Evolutionary conservation across 2,113 vertebrate species (phyloP).

Genomic region (Indicator indicator): DNA sequence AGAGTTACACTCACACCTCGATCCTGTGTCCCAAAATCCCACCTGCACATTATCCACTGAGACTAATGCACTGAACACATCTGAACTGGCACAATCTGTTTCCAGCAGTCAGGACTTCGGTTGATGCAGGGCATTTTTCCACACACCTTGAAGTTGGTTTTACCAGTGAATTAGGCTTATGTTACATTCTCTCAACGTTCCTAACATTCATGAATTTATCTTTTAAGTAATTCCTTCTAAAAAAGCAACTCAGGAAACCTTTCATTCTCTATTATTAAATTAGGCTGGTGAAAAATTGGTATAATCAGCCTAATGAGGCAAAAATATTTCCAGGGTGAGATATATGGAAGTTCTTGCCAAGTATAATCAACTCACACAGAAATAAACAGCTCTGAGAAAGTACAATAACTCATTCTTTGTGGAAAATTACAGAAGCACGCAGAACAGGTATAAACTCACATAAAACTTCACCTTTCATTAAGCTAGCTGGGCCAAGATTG

Average conservation of each 20-base stretch:
- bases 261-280: neutral
- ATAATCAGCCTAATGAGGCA: neutral
- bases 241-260: neutral
- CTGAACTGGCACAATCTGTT: neutral
- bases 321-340: neutral
- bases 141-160: neutral
- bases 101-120: neutral
- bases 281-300: neutral
- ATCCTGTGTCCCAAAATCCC: neutral
- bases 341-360: neutral
- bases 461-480: neutral
- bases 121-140: neutral
- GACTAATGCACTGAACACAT: neutral
- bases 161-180: neutral
- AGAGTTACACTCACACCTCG: neutral
- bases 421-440: neutral
- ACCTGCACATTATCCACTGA: neutral
- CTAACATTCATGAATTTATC: neutral
- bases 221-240: neutral
- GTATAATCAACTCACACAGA: neutral
- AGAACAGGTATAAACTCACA: neutral
- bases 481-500: neutral
- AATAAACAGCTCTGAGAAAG: neutral
- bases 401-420: neutral
- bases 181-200: neutral